Base-by-base conservation (phyloP, 2,113 vertebrate species). In the Galemys pyrenaicus region DNA sequence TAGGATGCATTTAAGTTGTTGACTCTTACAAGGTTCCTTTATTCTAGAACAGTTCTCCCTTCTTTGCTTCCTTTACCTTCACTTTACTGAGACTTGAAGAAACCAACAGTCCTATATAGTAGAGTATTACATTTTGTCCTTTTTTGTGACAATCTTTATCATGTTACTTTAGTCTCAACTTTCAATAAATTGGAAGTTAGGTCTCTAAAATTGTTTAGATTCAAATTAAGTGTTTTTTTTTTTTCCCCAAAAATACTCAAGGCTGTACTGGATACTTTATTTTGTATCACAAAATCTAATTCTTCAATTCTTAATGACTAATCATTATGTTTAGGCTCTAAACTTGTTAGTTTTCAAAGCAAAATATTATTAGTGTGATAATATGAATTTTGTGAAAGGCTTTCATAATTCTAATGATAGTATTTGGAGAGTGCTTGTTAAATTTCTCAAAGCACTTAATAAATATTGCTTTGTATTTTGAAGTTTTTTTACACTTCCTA, bases 361-460 rank as follows among this genome's bases (percentile, higher is more conserved):
- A 30, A 37, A 70, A 28, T 91, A 5, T 37, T 64, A 39, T 70
- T 93, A 81, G 39, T 64, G 30, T 37, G 20, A 65, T 64, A 81
- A 60, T 51, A 49, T 30, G 13, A 92, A 39, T 94, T 89, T 89
- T 70, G 46, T 87, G 68, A 86, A 92, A 49, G 75, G 19, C 7
- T 81, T 89, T 84, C 10, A 22, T 94, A 91, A 82, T 12, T 56
- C 37, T 64, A 88, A 64, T 84, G n/a, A 8, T 44, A 81, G 20
- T 10, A 65, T 90, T 92, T 85, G 4, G 77, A 37, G 51, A 65
- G 28, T 37, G 19, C 19, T 67, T 26, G 26, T 80, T 67, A 62
- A 92, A 83, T 49, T 78, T n/a, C 60, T 92, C 30, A 83, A 70
- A 92, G 30, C 6, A 54, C 19, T 84, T 80, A 82, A 44, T 88